These are phyloP conservation scores for Mastigias papua DNA, from an alignment of 30 jellyfish, hydroid and myxozoan genomes.

Conservation along the genomic window DNA sequence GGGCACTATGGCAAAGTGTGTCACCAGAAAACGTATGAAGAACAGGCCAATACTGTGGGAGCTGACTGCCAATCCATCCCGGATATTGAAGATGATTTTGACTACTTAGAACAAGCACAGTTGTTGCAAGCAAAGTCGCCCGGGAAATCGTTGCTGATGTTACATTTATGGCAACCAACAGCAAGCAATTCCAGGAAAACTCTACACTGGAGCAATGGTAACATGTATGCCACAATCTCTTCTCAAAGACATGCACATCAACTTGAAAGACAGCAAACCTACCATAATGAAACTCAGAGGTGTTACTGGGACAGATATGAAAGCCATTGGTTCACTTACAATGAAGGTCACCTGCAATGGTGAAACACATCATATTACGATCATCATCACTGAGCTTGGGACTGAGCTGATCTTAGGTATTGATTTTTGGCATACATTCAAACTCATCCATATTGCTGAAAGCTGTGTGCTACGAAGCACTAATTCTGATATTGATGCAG, in stretches of 20 bases:
- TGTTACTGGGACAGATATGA: slow-evolving; percentile 37
- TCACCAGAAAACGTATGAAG: slow-evolving; percentile 7
- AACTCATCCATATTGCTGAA: slow-evolving; percentile 22
- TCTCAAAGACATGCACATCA: neutral
- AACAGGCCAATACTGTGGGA: neutral
- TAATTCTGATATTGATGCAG: slow-evolving; percentile 42
- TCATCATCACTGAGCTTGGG: slow-evolving; percentile 34
- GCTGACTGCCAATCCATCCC: slow-evolving; percentile 20
- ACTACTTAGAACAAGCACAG: slow-evolving; percentile 7
- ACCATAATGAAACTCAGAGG: slow-evolving; percentile 19
- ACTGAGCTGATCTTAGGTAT: slow-evolving; percentile 48
- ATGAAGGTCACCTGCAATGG: slow-evolving; percentile 27
- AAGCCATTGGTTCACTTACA: slow-evolving; percentile 4
- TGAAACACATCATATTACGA: neutral
- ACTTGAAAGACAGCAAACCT: neutral
- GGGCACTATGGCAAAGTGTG: slow-evolving; percentile 12
- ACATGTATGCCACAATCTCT: slow-evolving; percentile 39
- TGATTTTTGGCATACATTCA: slow-evolving; percentile 24
- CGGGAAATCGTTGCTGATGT: slow-evolving; percentile 33
- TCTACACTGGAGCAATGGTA: slow-evolving; percentile 53
- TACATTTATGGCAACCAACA: slow-evolving; percentile 11
- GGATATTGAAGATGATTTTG: slow-evolving; percentile 1
- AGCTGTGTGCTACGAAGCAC: slow-evolving; percentile 18
- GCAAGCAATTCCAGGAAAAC: slow-evolving; percentile 10
- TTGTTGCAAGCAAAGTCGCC: slow-evolving; percentile 22